Conservation (phyloP, 2,113 vertebrate genomes). For the Psephotus haematonotus region DNA sequence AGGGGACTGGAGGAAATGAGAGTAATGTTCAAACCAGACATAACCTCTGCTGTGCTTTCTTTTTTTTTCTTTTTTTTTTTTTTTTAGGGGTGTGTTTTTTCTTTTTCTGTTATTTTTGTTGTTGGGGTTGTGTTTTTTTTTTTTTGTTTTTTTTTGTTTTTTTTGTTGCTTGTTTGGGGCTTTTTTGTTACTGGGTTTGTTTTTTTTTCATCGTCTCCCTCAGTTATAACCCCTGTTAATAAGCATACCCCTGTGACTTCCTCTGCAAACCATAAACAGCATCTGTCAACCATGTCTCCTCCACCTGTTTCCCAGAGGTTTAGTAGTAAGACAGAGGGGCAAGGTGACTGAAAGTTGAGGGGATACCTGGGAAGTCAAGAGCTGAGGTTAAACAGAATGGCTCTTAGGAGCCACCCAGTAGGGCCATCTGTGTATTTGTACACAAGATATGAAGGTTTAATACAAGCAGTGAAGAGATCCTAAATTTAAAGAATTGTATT, state of each 20-base stretch:
- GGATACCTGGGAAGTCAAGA: neutral
- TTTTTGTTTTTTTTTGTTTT: neutral
- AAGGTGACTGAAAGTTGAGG: neutral
- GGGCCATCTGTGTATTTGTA: neutral
- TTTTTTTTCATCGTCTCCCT: neutral
- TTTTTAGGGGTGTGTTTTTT: neutral
- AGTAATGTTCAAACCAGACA: neutral
- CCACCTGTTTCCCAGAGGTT: neutral
- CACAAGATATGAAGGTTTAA: neutral
- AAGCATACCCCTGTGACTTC: neutral
- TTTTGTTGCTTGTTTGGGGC: too few species aligned
- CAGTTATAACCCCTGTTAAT: neutral
- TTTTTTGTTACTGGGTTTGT: accelerated
- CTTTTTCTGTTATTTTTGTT: neutral
- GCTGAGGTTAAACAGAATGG: neutral
- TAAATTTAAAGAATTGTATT: neutral
- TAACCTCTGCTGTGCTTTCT: neutral
- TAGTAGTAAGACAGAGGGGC: neutral
- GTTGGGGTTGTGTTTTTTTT: accelerated
- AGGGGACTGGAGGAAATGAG: neutral
- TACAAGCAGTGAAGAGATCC: neutral
- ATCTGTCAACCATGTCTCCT: neutral
- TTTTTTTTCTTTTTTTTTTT: neutral
- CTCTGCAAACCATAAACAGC: neutral
- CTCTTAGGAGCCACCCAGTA: neutral